Evolutionary conservation across 2,888 invertebrate genomes (phyloP), one percentile per base, ranked within the genome.

Genomic region (Mesorhabditis sp.): DNA sequence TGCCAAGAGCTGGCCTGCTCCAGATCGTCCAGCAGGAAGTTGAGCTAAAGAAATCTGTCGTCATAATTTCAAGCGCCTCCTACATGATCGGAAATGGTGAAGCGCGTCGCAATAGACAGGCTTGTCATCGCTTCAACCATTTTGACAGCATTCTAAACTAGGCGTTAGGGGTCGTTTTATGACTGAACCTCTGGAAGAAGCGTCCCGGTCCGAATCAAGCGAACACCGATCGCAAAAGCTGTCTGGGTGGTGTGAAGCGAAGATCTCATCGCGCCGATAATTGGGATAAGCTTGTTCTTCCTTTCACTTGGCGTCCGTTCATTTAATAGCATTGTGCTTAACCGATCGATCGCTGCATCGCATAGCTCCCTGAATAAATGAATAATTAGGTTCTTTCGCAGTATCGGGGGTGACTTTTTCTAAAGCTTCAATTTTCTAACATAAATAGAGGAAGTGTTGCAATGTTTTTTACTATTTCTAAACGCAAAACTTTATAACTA

Each of bases 231-330:
- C 10, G 58, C 58, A n/a, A 50, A 50, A 10, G n/a, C n/a, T n/a
- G 58, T 13, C n/a, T 50, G 58, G n/a, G 58, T 50, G 58, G 58
- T 50, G 7, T 50, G 58, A 10, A 50, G n/a, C 7, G 58, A 50
- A n/a, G 58, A 50, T 50, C 58, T 50, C 58, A 50, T 50, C n/a
- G 58, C 7, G 7, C 58, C 58, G n/a, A 50, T 50, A n/a, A 50
- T n/a, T 10, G 58, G n/a, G n/a, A 50, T 50, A n/a, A 50, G 58
- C n/a, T 50, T 10, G 7, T 50, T 50, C 58, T 50, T 50, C 10
- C 58, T 10, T 50, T 50, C 58, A 10, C n/a, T n/a, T 10, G 58
- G 58, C n/a, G 58, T 50, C 58, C 7, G 58, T 50, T 50, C 10
- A 13, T 10, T 13, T 50, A 50, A n/a, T n/a, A 50, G n/a, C 58